phyloP scores from a whole-genome alignment of 2,113 vertebrate genomes.

The Odocoileus virginianus region DNA sequence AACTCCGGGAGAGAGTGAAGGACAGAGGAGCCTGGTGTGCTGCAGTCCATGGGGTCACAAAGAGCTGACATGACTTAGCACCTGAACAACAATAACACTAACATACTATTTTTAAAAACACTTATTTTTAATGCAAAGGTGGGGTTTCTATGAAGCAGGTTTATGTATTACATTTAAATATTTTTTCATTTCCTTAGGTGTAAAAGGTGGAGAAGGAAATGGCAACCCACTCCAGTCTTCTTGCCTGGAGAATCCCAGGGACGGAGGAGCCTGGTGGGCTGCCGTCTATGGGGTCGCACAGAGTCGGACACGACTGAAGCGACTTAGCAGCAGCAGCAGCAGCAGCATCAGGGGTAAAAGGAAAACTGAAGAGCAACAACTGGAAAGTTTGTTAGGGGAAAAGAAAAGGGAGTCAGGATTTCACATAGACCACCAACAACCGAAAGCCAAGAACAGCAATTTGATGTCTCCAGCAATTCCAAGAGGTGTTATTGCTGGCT shows the following conservation, averaged over 20 bases:
- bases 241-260: too few relatives aligned
- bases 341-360: too few relatives aligned
- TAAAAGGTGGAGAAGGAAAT: too few relatives aligned
- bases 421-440: neutral
- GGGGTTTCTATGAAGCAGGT: neutral
- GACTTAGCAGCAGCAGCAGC: too few relatives aligned
- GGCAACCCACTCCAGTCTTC: too few relatives aligned
- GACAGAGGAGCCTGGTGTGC: neutral
- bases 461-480: neutral
- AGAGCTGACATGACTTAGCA: neutral
- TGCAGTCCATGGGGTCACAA: neutral
- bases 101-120: neutral
- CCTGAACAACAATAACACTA: neutral
- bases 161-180: neutral
- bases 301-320: too few relatives aligned
- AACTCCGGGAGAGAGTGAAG: neutral
- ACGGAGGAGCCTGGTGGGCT: too few relatives aligned
- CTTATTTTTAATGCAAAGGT: neutral
- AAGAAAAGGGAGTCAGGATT: neutral
- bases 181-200: neutral
- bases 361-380: neutral
- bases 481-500: neutral
- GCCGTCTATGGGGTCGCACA: too few relatives aligned
- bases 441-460: neutral
- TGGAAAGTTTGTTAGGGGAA: neutral